These are phyloP conservation scores for Halichondria panicea DNA, from an alignment of 37 sponge, comb jelly and placozoan species.

Conservation along the genomic window DNA sequence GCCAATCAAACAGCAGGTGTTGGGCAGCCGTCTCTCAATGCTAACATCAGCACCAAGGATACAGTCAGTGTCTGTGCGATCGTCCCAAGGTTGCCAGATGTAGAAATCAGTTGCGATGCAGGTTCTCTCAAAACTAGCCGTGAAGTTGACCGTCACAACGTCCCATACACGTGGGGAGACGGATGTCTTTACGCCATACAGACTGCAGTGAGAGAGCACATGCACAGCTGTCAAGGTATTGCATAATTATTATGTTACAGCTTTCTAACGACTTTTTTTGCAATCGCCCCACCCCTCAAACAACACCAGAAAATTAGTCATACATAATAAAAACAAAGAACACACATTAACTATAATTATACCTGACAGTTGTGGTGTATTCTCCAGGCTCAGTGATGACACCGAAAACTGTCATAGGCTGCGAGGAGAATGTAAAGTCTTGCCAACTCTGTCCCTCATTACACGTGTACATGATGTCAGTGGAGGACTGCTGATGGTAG, in stretches of 20 bases:
- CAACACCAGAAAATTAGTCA: neutral
- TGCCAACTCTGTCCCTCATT: conserved; percentile 90
- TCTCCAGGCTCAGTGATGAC: conserved; percentile 94
- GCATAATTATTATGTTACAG: too few relatives aligned
- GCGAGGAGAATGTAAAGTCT: conserved; percentile 48
- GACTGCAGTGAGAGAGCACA: conserved; percentile 21
- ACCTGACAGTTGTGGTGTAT: conserved; percentile 78
- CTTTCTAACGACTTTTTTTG: neutral
- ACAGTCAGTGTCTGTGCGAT: conserved; percentile 48
- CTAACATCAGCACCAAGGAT: conserved; percentile 63
- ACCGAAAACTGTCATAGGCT: conserved; percentile 60
- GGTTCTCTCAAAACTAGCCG: conserved; percentile 4
- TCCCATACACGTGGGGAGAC: conserved; percentile 47
- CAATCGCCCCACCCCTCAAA: neutral
- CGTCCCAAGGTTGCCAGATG: conserved; percentile 63
- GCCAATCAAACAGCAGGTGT: conserved; percentile 76
- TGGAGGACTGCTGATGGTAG: conserved; percentile 57
- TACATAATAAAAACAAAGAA: conserved; percentile 16
- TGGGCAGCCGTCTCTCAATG: conserved; percentile 63
- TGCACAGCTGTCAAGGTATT: too few relatives aligned
- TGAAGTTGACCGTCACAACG: conserved; percentile 62
- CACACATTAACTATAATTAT: conserved; percentile 1
- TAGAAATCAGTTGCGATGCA: conserved; percentile 63
- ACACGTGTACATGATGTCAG: conserved; percentile 61
- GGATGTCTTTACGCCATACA: conserved; percentile 45